Conservation (phyloP, 2,113 vertebrate species). For the Delphinus delphis region DNA sequence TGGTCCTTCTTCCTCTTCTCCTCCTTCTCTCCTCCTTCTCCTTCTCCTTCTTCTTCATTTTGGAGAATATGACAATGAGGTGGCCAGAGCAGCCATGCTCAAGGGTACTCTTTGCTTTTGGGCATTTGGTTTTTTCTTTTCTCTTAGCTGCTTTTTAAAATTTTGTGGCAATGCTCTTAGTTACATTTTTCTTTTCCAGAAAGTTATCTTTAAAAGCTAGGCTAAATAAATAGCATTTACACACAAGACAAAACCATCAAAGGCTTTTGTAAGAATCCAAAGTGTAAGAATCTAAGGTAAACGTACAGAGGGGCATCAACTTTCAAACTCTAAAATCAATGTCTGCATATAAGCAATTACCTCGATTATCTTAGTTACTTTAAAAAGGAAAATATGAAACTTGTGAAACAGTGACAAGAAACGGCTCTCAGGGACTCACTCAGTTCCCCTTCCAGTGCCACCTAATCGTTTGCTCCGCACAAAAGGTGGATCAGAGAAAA, state of each 20-base stretch:
- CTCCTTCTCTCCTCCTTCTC: neutral
- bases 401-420: neutral
- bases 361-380: neutral
- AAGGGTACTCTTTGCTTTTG: neutral
- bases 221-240: constrained; percentile 75
- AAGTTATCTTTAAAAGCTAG: constrained; percentile 67
- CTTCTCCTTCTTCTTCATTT: neutral
- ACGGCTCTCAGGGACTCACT: neutral
- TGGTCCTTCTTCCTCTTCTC: neutral
- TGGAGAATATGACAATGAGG: neutral
- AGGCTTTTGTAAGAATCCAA: constrained; percentile 18
- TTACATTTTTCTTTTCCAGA: neutral
- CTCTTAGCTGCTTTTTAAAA: neutral
- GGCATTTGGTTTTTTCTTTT: neutral
- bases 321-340: constrained; percentile 69
- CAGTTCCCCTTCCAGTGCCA: neutral
- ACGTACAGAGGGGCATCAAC: neutral
- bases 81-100: too few relatives aligned
- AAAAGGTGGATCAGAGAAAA: constrained; percentile 62
- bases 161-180: neutral
- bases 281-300: neutral
- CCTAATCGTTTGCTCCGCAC: constrained; percentile 57
- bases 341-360: constrained; percentile 57
- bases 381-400: neutral
- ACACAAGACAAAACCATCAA: constrained; percentile 42